A percentile compares a stretch with the other conserved stretches of the same genome.
Conservation (phyloP, 2,797 vertebrate genomes). For the Oreochromis mossambicus region DNA sequence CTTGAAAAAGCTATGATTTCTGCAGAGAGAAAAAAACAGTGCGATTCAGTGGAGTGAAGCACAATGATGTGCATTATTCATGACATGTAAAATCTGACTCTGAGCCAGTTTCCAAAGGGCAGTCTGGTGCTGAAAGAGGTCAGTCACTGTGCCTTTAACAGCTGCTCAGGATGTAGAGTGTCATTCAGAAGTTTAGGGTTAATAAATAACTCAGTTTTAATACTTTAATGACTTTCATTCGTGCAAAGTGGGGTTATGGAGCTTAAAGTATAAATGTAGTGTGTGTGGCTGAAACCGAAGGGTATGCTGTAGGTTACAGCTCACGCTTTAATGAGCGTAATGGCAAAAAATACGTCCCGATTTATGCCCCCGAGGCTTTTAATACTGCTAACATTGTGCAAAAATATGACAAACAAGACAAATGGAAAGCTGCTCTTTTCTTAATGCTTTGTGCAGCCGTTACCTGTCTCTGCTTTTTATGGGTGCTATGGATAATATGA, state of each 20-base stretch:
- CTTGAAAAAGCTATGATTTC: not conserved
- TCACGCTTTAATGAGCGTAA: not conserved
- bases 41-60: not conserved
- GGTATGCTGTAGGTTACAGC: not conserved
- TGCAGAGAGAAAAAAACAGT: not conserved
- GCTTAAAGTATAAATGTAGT: conserved; percentile 22
- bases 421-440: not conserved
- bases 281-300: not conserved
- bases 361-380: not conserved
- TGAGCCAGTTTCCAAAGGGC: conserved; percentile 44
- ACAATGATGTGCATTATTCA: conserved; percentile 29
- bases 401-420: not conserved
- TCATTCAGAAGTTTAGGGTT: conserved; percentile 28
- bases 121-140: conserved; percentile 5
- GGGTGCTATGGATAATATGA: not conserved
- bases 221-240: conserved; percentile 24
- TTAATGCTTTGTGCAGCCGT: conserved; percentile 11
- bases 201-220: conserved; percentile 53
- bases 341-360: not conserved
- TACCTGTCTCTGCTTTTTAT: not conserved
- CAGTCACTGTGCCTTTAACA: conserved; percentile 23
- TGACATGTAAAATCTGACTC: conserved; percentile 10
- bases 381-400: not conserved
- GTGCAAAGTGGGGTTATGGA: not conserved
- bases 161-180: conserved; percentile 35